A percentile compares a stretch with the other conserved stretches of the same genome.
phyloP scores from a whole-genome alignment of 92 coral and sea anemone genomes.

The Isaurus tuberculatus region DNA sequence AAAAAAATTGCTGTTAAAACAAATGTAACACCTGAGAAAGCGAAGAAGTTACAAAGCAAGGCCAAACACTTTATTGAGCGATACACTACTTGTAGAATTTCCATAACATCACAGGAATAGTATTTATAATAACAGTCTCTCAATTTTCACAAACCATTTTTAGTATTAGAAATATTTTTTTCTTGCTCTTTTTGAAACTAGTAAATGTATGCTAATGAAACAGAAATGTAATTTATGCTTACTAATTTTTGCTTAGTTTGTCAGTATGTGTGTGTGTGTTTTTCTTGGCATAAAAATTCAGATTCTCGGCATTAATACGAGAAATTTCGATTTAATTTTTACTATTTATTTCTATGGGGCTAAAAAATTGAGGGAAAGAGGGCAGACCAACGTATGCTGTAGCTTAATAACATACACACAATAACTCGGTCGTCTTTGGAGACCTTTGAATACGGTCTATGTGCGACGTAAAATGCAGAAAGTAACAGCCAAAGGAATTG shows the following conservation, averaged over 20 bases:
- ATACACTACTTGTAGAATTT: no score
- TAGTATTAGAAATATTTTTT: no score
- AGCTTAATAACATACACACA: background rate
- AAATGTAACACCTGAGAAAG: no score
- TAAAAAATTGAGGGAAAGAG: background rate
- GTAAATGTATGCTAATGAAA: no score
- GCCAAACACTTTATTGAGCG: no score
- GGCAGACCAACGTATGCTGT: background rate
- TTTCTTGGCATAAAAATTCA: background rate
- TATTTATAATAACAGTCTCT: no score
- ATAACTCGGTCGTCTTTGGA: background rate
- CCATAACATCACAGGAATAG: no score
- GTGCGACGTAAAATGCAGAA: background rate
- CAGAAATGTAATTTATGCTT: background rate
- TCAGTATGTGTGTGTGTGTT: background rate
- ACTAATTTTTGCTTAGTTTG: background rate
- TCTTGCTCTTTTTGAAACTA: no score
- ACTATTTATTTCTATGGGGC: conserved; percentile 26
- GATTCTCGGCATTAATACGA: background rate
- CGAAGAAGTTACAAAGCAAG: no score
- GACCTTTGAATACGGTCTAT: background rate
- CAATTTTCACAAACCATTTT: no score
- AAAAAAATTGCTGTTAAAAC: no score
- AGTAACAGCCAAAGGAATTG: background rate
- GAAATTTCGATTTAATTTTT: background rate